Conservation (phyloP, 2,113 vertebrate species). For the Salvelinus alpinus region DNA sequence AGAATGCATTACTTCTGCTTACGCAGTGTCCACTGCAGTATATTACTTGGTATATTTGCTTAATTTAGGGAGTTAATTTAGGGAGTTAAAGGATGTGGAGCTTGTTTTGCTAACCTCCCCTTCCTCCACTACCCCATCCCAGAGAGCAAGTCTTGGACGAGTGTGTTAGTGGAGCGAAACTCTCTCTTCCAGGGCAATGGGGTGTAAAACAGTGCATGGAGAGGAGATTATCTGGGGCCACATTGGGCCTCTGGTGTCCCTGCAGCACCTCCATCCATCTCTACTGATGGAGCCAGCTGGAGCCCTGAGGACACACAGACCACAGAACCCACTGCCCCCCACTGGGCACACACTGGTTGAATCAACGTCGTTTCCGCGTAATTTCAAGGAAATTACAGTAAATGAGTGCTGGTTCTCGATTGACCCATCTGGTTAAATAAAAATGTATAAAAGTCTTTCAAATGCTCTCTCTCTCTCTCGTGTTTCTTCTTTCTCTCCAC, state of each 20-base stretch:
- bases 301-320: background rate
- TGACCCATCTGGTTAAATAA: constrained; percentile 51
- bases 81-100: constrained; percentile 11
- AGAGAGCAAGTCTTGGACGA: constrained; percentile 21
- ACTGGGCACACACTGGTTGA: background rate
- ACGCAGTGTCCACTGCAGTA: background rate
- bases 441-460: constrained; percentile 56
- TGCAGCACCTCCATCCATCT: background rate
- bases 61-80: constrained; percentile 29
- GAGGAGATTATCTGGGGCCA: constrained; percentile 60
- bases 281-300: background rate
- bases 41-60: constrained; percentile 10
- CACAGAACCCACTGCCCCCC: background rate
- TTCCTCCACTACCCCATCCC: background rate
- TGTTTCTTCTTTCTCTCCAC: constrained; percentile 11
- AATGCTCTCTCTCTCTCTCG: constrained; percentile 31
- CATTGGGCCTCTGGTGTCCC: background rate
- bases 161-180: constrained; percentile 39
- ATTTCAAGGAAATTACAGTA: background rate
- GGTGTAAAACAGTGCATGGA: constrained; percentile 53
- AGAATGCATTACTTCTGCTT: background rate
- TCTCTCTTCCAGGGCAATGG: constrained; percentile 51
- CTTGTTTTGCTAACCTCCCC: background rate
- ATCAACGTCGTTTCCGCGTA: constrained; percentile 29
- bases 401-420: constrained; percentile 46